Evolutionary conservation across 2,113 vertebrate species (phyloP).

Genomic region (Grallaria varia): DNA sequence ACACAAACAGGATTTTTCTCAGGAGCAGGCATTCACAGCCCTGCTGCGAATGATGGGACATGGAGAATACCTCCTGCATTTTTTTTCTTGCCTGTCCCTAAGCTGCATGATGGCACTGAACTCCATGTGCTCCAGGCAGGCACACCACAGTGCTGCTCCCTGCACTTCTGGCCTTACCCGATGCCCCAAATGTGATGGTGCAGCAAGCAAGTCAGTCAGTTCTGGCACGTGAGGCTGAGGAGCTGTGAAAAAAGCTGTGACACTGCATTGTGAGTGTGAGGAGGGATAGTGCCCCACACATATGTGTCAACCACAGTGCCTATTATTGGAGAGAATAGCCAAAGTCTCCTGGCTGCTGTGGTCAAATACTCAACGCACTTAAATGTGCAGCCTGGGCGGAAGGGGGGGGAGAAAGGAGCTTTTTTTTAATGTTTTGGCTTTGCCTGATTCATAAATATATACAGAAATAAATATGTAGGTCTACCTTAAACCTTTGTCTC

Average conservation of each 20-base stretch:
- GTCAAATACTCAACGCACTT: rapidly evolving
- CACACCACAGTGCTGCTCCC: rapidly evolving
- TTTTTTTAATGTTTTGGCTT: not conserved
- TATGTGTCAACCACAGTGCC: rapidly evolving
- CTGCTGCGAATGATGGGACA: rapidly evolving
- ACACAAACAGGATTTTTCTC: not conserved
- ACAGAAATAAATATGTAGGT: not conserved
- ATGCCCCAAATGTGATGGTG: too few species aligned
- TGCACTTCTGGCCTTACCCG: rapidly evolving
- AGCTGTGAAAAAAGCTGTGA: not conserved
- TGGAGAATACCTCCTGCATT: not conserved
- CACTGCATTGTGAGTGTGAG: not conserved
- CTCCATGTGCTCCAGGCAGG: not conserved
- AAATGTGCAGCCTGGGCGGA: not conserved
- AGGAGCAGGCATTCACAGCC: not conserved
- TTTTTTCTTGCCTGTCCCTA: not conserved
- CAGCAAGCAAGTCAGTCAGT: rapidly evolving
- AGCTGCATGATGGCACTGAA: rapidly evolving
- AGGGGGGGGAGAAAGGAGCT: not conserved
- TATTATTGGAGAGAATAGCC: not conserved
- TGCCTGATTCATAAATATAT: not conserved
- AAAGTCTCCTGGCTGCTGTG: not conserved
- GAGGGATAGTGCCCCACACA: not conserved
- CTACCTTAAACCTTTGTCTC: not conserved
- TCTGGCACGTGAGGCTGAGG: not conserved